These are phyloP conservation scores for Zosterops lateralis DNA, from an alignment of 2,113 vertebrate genomes.

Conservation along the genomic window DNA sequence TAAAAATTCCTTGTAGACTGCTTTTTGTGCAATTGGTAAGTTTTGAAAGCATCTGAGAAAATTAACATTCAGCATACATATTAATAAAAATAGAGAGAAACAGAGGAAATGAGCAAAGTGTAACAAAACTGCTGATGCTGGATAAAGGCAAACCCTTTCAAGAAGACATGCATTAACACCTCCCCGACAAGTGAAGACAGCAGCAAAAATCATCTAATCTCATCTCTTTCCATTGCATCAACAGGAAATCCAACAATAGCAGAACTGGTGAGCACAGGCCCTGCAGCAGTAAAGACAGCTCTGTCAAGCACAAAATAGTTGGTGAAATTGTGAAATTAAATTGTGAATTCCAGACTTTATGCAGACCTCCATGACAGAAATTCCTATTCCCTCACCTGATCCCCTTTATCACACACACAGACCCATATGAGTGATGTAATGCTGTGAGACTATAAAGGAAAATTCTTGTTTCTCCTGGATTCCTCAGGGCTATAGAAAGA, in stretches of 20 bases:
- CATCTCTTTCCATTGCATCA: not conserved
- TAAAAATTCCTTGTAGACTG: slow-evolving; percentile 32
- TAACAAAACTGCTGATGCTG: slow-evolving; percentile 9
- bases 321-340: not conserved
- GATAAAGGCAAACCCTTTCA: not conserved
- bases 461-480: not conserved
- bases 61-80: slow-evolving; percentile 21
- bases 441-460: not conserved
- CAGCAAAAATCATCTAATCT: not conserved
- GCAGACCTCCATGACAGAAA: not conserved
- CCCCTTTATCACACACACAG: not conserved
- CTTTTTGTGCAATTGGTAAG: not conserved
- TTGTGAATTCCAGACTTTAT: not conserved
- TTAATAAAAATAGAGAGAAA: slow-evolving; percentile 21
- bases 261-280: not conserved
- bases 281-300: not conserved
- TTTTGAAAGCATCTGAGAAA: slow-evolving; percentile 17
- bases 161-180: slow-evolving; percentile 10
- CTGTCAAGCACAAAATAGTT: not conserved
- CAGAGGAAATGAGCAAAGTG: not conserved
- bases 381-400: not conserved
- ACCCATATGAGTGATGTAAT: not conserved
- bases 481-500: not conserved
- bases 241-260: not conserved
- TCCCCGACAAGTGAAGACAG: slow-evolving; percentile 17